Base-by-base conservation (phyloP, 2,888 invertebrate species). In the Hyppa rectilinea region DNA sequence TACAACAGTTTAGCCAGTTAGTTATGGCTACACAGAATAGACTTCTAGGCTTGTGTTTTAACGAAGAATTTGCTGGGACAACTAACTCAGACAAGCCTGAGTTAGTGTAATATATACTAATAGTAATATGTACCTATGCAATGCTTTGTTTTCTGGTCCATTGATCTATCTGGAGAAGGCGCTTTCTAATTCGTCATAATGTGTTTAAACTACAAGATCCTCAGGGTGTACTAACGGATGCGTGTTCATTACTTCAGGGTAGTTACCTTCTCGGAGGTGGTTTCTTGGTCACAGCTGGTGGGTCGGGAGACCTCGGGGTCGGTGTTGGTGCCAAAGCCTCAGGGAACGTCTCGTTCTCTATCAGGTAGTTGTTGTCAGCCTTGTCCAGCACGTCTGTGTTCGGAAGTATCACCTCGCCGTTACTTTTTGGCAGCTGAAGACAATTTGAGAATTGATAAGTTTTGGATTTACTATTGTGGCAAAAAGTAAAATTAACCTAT, bases 301-400 rank as follows among this genome's bases (percentile, higher is more conserved):
- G 90, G 31, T 92, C 92, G 0, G 93, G 93, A 0, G 93, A 91
- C 20, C 95, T 85, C 2, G 95, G 95, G 0, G 95, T 95, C 40
- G 91, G 88, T 2, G 83, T 78, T 0, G 95, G 95, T 3, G 92
- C 95, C 31, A 95, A 85, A 0, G 93, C 91, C 23, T 95, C 95
- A 0, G 96, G 96, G 85, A 96, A 96, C 1, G 95, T 96, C 82
- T 95, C 96, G 71, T 96, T 84, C 71, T 96, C 95, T 47, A 96
- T 69, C 31, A 93, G 78, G 47, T 80, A 92, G 81, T 91, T 92
- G 75, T 91, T 91, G 43, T 92, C 91, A 1, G 80, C 87, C 38
- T 81, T 87, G 79, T 94, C 95, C 36, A 90, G 70, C 56, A 90
- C 91, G 56, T 95, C 94, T 52, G 84, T 75, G 60, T 67, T 76